Conservation (phyloP, 1,140 invertebrate genomes). For the Drosophila pruinosa region DNA sequence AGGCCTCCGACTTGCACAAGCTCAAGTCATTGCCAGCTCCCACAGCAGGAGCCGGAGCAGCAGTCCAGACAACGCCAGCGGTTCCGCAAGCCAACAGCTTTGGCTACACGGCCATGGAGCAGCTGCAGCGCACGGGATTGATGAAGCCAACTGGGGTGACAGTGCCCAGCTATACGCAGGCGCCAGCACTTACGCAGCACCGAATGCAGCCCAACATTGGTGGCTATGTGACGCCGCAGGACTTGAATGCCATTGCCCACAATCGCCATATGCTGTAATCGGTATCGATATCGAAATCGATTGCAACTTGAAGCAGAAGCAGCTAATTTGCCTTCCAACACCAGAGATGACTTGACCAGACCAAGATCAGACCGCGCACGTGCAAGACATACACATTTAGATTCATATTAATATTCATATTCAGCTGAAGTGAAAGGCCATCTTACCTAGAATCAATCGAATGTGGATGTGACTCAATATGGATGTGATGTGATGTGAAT, state of each 20-base stretch:
- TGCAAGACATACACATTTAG: no score
- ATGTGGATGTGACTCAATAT: no score
- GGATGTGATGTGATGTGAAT: no score
- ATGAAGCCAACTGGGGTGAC: slow-evolving; percentile 62
- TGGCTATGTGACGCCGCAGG: slow-evolving; percentile 68
- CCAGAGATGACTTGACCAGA: no score
- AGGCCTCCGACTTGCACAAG: slow-evolving; percentile 63
- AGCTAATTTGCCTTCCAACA: no score
- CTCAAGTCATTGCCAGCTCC: slow-evolving; percentile 37
- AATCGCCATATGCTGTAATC: slow-evolving; percentile 64
- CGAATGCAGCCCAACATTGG: slow-evolving; percentile 53
- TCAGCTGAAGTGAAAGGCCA: no score
- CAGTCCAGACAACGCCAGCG: background rate
- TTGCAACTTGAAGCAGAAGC: background rate
- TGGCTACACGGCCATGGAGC: slow-evolving; percentile 69
- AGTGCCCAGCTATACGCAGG: background rate
- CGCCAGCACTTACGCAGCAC: background rate
- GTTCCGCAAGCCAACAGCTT: slow-evolving; percentile 18
- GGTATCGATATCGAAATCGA: background rate
- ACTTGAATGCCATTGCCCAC: slow-evolving; percentile 63
- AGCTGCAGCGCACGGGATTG: slow-evolving; percentile 52
- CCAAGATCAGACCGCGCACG: no score
- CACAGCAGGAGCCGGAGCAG: background rate
- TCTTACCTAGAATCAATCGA: no score
- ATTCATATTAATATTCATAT: no score